Conservation (phyloP, 2,797 vertebrate genomes). For the Poeciliopsis infans region DNA sequence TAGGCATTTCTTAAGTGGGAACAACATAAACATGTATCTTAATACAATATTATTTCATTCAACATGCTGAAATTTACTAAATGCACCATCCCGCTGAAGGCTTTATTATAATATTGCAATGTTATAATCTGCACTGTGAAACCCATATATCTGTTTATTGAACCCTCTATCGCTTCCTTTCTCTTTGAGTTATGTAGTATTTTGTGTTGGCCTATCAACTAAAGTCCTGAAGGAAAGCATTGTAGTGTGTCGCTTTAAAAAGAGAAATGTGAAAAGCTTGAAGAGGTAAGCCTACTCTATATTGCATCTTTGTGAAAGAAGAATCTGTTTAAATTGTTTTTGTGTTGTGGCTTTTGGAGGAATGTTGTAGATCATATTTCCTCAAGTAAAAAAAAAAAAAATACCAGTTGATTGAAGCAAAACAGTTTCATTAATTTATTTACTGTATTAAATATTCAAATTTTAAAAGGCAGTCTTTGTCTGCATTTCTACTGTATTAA, state of each 20-base stretch:
- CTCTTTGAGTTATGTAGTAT: neutral
- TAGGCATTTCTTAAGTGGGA: neutral
- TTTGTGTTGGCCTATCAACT: neutral
- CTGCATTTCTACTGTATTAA: neutral
- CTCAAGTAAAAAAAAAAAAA: neutral
- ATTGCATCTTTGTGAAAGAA: neutral
- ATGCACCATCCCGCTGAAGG: neutral
- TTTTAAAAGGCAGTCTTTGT: neutral
- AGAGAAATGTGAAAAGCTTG: neutral
- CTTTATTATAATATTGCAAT: neutral
- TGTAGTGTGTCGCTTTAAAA: neutral
- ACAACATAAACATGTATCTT: neutral
- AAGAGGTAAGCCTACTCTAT: neutral
- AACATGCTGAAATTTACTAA: neutral
- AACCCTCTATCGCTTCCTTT: neutral
- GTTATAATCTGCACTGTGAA: neutral
- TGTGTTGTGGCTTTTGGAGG: neutral
- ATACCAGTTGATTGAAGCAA: neutral
- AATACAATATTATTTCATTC: neutral
- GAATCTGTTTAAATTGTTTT: neutral
- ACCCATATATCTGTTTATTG: neutral
- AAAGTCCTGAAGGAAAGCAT: neutral
- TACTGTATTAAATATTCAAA: neutral
- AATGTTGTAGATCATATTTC: neutral
- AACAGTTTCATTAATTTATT: neutral